Evolutionary conservation across 2,113 vertebrate species (phyloP).

Genomic region (Myrmophylax atrothorax): DNA sequence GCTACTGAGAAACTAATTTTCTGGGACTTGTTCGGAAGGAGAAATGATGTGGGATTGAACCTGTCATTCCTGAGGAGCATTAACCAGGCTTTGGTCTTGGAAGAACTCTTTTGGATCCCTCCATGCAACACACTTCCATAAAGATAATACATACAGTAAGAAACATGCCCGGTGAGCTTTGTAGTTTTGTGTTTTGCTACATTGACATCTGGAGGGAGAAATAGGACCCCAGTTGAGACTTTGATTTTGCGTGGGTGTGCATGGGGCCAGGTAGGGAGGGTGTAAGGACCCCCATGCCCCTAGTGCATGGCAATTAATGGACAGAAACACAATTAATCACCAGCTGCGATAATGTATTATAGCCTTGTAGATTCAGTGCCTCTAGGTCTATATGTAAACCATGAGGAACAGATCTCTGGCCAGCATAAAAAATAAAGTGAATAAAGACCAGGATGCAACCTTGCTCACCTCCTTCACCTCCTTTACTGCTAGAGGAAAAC

Average conservation of each 20-base stretch:
- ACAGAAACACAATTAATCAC: not conserved
- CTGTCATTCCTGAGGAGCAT: not conserved
- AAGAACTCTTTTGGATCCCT: not conserved
- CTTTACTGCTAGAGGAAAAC: not conserved
- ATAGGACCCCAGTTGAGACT: not conserved
- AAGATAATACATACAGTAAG: not conserved
- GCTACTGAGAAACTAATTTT: slow-evolving; percentile 18
- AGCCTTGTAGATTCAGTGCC: not conserved
- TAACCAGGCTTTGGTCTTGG: not conserved
- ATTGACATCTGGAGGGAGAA: not conserved
- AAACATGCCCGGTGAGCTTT: not conserved
- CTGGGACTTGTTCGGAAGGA: not conserved
- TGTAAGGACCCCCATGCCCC: not conserved
- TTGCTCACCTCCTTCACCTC: not conserved
- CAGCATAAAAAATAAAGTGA: not conserved
- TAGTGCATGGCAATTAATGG: not conserved
- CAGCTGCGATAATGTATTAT: not conserved
- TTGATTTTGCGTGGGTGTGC: not conserved
- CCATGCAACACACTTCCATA: not conserved
- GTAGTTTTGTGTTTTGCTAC: not conserved
- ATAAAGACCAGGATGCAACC: not conserved
- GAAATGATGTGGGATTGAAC: not conserved
- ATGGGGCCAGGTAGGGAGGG: not conserved
- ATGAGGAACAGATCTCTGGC: not conserved
- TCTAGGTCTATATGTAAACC: not conserved